These are phyloP conservation scores for Laticauda colubrina DNA, from an alignment of 2,113 vertebrate species.

Conservation along the genomic window DNA sequence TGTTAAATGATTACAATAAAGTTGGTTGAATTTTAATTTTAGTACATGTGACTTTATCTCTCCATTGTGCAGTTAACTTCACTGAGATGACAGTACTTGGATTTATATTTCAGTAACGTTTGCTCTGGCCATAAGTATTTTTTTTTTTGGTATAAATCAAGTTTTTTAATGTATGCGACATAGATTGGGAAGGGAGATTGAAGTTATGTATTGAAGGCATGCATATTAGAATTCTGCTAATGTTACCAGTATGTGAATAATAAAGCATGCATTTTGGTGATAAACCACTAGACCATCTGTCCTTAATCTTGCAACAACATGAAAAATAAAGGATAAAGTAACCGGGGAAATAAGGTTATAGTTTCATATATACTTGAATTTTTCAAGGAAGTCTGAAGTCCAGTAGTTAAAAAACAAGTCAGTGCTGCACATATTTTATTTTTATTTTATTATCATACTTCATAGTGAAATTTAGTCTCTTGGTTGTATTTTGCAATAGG, in stretches of 20 bases:
- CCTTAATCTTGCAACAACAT: background rate
- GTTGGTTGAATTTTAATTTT: background rate
- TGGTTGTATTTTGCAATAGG: background rate
- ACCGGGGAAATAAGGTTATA: background rate
- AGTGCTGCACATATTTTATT: background rate
- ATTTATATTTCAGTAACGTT: background rate
- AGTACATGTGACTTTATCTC: background rate
- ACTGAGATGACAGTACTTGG: background rate
- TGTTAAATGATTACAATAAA: background rate
- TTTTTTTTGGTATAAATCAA: background rate
- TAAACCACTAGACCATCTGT: conserved; percentile 10
- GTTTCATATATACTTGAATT: background rate
- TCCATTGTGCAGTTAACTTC: background rate
- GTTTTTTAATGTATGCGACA: background rate
- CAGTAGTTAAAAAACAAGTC: accelerated
- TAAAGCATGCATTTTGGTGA: conserved; percentile 37
- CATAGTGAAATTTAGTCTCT: background rate
- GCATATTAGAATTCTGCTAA: background rate
- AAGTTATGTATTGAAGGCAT: background rate
- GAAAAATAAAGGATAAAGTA: background rate
- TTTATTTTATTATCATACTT: background rate
- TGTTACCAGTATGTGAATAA: background rate
- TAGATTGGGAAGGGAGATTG: background rate
- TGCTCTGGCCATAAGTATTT: background rate
- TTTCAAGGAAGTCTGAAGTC: background rate